Conservation (phyloP, 35 echinoderm and acorn worm species). For the Strongylocentrotus purpuratus region DNA sequence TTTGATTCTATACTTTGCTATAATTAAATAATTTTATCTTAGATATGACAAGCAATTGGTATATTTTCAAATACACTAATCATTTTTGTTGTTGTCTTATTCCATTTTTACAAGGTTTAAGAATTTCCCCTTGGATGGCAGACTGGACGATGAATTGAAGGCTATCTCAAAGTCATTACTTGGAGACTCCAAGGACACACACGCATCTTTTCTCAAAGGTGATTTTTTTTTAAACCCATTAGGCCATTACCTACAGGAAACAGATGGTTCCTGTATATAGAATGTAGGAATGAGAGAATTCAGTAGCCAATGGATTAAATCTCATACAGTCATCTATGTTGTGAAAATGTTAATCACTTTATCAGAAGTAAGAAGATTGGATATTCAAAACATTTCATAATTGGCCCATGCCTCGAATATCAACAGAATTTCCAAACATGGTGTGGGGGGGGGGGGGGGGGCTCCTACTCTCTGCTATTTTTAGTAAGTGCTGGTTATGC, state of each 20-base stretch:
- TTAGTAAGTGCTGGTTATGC: too few relatives aligned
- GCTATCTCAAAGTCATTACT: conserved; percentile 28
- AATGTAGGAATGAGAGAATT: neutral
- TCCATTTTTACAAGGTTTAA: neutral
- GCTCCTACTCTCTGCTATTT: too few relatives aligned
- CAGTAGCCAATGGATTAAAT: too few relatives aligned
- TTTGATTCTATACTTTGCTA: too few relatives aligned
- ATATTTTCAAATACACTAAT: too few relatives aligned
- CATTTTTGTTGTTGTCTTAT: neutral
- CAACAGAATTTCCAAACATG: too few relatives aligned
- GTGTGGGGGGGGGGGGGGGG: too few relatives aligned
- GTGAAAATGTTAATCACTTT: neutral
- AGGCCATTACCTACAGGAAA: neutral
- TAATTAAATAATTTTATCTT: too few relatives aligned
- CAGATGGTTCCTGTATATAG: neutral
- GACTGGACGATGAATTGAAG: conserved; percentile 16
- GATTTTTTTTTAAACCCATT: neutral
- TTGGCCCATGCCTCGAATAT: too few relatives aligned
- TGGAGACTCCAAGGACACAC: conserved; percentile 28
- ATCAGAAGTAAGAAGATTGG: neutral
- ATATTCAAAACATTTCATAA: too few relatives aligned
- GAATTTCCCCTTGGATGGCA: neutral
- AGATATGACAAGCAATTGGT: too few relatives aligned
- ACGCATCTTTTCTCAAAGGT: conserved; percentile 47
- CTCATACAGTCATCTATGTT: neutral